Conservation (phyloP, 2,797 vertebrate species). For the Gymnoscopelus braueri region DNA sequence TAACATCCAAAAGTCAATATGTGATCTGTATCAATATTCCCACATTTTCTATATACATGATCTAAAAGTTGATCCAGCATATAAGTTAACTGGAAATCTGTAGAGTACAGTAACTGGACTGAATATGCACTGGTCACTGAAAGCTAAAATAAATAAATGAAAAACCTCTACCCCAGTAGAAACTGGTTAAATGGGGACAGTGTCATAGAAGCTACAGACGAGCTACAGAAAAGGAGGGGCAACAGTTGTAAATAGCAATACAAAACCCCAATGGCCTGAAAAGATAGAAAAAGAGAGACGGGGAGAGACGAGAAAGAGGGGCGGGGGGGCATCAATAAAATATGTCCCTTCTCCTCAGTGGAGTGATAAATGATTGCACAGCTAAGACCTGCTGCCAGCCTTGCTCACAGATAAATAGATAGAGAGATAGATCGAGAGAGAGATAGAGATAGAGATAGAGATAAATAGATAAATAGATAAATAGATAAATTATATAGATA, state of each 20-base stretch:
- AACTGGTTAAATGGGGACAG: slow-evolving; percentile 23
- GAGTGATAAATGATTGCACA: slow-evolving; percentile 74
- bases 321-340: neutral
- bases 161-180: neutral
- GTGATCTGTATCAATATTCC: too few species aligned
- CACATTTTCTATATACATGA: too few species aligned
- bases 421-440: slow-evolving; percentile 6
- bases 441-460: slow-evolving; percentile 16
- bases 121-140: too few species aligned
- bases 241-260: slow-evolving; percentile 45
- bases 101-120: neutral
- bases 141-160: too few species aligned
- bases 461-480: slow-evolving; percentile 25
- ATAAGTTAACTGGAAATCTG: slow-evolving; percentile 24
- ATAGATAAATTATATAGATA: slow-evolving; percentile 33
- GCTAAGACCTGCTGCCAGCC: slow-evolving; percentile 64
- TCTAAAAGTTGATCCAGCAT: slow-evolving; percentile 13
- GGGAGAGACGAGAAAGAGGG: slow-evolving; percentile 56
- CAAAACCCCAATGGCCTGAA: slow-evolving; percentile 51
- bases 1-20: too few species aligned
- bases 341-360: slow-evolving; percentile 58
- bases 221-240: slow-evolving; percentile 28
- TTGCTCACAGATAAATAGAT: slow-evolving; percentile 55
- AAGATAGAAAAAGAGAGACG: slow-evolving; percentile 27
- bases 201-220: slow-evolving; percentile 23